Base-by-base conservation (phyloP, 64 coral and sea anemone genomes). In the Astreopora myriophthalma region DNA sequence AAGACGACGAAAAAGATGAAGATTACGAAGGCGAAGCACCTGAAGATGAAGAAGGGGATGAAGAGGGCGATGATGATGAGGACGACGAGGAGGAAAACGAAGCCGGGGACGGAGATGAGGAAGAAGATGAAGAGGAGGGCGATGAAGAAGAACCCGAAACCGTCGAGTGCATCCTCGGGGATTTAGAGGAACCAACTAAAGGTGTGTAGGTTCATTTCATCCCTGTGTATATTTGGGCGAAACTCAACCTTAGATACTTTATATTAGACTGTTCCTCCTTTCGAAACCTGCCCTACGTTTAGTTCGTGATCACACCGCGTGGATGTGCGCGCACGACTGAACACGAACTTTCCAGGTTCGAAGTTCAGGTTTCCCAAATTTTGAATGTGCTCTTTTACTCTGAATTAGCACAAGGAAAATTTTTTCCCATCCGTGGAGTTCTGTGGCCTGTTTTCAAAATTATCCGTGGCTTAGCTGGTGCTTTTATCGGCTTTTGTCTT, bases 91-190 rank as follows among this genome's bases (percentile, higher is more conserved):
- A 85, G 0, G 86, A 92, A 26, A 92, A 90, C 28, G 87, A 85
- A 0, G 95, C 84, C 2, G 86, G 83, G 1, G 80, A 96, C n/a
- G 65, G 76, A 14, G 86, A 89, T 3, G 86, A 78, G 2, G 85
- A 89, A 8, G 95, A 96, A 28, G 84, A 92, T 22, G 95, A 93
- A 6, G 91, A 93, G 22, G 95, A 96, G 35, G 90, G 82, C 17
- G 94, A 93, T 37, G 95, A 92, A 74, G 91, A 92, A 71, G 95
- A 93, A 88, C 85, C 95, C 70, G 85, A 94, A 34, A 96, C 89
- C 72, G 95, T 96, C 55, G 91, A 93, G 37, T 96, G 95, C 74
- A 90, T 96, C 64, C 80, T 90, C 48, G 95, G 91, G 14, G 75
- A 89, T 49, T 92, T 96, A 12, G 95, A 96, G 57, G 95, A 96